Evolutionary conservation across 1,140 invertebrate species (phyloP).

Genomic region (Tetramorium alpestre): DNA sequence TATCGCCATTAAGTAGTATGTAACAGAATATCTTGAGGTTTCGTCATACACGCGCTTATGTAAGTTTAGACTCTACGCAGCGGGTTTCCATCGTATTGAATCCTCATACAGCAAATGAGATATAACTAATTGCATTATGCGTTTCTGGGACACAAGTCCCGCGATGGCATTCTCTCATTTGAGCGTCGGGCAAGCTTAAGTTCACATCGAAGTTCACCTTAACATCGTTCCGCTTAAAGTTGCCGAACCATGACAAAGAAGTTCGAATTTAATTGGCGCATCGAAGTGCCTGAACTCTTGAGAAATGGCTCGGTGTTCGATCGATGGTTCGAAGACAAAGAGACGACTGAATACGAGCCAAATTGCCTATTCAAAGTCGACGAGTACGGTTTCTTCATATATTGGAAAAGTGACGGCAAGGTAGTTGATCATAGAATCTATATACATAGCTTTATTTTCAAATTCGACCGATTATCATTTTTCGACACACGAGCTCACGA

Average conservation of each 20-base stretch:
- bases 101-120: conserved; percentile 73
- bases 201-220: conserved; percentile 45
- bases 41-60: conserved; percentile 33
- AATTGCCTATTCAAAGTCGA: conserved; percentile 97
- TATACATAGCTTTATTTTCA: neutral
- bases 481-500: neutral
- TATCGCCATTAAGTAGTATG: neutral
- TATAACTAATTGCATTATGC: conserved; percentile 74
- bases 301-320: conserved; percentile 95
- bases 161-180: conserved; percentile 40
- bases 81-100: conserved; percentile 51
- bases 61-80: conserved; percentile 51
- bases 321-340: conserved; percentile 98
- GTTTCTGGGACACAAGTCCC: conserved; percentile 25
- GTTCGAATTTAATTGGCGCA: conserved; percentile 99
- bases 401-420: conserved; percentile 98
- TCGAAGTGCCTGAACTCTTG: conserved; percentile 95
- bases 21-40: neutral
- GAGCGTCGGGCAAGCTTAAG: neutral
- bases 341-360: conserved; percentile 94
- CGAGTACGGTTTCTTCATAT: conserved; percentile 99
- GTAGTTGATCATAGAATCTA: conserved; percentile 86
- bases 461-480: conserved; percentile 6
- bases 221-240: conserved; percentile 43
- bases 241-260: conserved; percentile 95